Base-by-base conservation (phyloP, 2,113 vertebrate species). In the Labeo catla region DNA sequence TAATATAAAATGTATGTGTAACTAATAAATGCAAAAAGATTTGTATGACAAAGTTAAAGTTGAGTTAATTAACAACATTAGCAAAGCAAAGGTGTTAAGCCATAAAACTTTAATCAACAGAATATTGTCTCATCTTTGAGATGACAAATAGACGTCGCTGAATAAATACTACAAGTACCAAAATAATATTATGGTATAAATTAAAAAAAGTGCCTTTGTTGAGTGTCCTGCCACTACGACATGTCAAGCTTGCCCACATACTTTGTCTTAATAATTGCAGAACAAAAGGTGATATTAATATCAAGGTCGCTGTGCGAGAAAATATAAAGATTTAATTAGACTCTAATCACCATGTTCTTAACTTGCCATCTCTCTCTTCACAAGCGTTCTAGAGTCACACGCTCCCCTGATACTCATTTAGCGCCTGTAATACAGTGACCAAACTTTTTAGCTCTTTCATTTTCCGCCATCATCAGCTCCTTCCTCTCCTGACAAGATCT, bases 391-490 rank as follows among this genome's bases (percentile, higher is more conserved):
- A 4, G 59, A 66, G 13, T 81, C 10, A 39, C 49, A 49, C 61
- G 23, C 59, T 76, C 54, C 43, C 79, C 50, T 36, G 15, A 45
- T 49, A 61, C 45, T 47, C 16, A 54, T 81, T 65, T 65, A 52
- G 34, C 11, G 11, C 3, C 78, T 47, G 61, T 52, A 85, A 70
- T 85, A 65, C 34, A 10, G 19, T 34, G 70, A 28, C 34, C 61
- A 76, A 57, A 88, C 68, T 86, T 86, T 81, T 74, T 13, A 36
- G 68, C 63, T 72, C 78, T 80, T 47, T 81, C 6, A 85, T 66
- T 81, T 81, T 86, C 63, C 13, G 1, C 63, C 47, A 85, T 76
- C 83, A 87, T 74, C 76, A 52, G 19, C 68, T 66, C 15, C 68
- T 76, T 59, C 13, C 19, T 76, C 12, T 66, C 49, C 63, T 86